Base-by-base conservation (phyloP, 1,140 invertebrate genomes). In the Calosoma granatense region DNA sequence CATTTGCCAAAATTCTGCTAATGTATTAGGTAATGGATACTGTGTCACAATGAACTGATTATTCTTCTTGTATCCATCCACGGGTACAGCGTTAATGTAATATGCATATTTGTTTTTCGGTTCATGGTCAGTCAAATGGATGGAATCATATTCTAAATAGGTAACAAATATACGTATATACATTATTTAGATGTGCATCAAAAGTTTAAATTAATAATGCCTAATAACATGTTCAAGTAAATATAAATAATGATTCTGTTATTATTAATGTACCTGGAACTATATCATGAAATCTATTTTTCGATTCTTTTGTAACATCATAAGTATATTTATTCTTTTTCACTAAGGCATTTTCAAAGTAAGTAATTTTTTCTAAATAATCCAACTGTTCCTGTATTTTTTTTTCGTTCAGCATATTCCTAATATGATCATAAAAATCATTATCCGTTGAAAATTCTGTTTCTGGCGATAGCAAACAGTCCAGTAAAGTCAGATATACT, bases 11-110 rank as follows among this genome's bases (percentile, higher is more conserved):
- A 84, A 85, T 60, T 80, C 77, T 6, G 63, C 66, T 51, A 77
- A 63, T 1, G 78, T 81, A 39, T 70, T 69, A 6, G 74, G 72
- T 51, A 81, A 63, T 2, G 78, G 77, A 22, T 74, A 70, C 66
- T 80, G 78, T 2, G 78, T 78, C 4, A 71, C 74, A 55, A 79
- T 75, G 53, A 68, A 73, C 58, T 61, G 62, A 36, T 65, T 55
- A 11, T 60, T 61, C 4, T n/a, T 22, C 22, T 53, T 69, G 64
- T 82, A 83, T 23, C 81, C 80, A 73, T 83, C 80, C 54, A 84
- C 78, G 64, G 73, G 80, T 61, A 82, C 81, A n/a, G 78, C 81
- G 71, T 84, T 84, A 51, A 84, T 82, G 63, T 83, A 84, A 66
- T 79, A 78, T 3, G 67, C 64, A 39, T 41, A 47, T 36, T 54